phyloP scores from a whole-genome alignment of 1,140 invertebrate genomes.

The Bombus confusus region DNA sequence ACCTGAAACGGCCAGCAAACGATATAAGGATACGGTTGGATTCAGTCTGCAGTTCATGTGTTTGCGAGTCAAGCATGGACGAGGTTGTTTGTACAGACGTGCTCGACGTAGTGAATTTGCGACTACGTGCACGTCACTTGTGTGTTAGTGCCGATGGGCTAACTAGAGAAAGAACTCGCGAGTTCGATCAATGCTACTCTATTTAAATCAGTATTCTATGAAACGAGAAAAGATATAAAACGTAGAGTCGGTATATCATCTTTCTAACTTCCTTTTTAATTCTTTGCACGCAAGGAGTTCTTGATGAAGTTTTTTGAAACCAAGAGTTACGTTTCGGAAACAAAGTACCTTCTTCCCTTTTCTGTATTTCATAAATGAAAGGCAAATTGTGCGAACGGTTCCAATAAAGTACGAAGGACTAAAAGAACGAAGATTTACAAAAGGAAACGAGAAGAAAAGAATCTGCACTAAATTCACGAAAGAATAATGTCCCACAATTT shows the following conservation, averaged over 20 bases:
- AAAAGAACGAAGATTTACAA: neutral
- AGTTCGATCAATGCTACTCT: neutral
- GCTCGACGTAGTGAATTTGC: neutral
- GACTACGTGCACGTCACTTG: slow-evolving; percentile 1
- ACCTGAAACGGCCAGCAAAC: slow-evolving; percentile 45
- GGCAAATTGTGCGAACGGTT: neutral
- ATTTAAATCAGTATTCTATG: neutral
- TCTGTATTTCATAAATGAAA: neutral
- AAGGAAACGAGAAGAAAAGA: neutral
- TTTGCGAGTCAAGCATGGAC: slow-evolving; percentile 42
- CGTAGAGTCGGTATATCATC: neutral
- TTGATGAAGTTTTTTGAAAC: neutral
- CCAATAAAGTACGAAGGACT: neutral
- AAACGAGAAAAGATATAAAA: neutral
- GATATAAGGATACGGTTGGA: slow-evolving; percentile 63
- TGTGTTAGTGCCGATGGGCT: neutral
- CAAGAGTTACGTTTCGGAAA: neutral
- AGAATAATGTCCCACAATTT: neutral
- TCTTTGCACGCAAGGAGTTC: neutral
- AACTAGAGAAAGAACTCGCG: neutral
- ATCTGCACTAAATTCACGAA: neutral
- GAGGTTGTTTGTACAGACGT: slow-evolving; percentile 28
- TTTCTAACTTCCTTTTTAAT: neutral
- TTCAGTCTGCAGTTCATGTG: slow-evolving; percentile 25
- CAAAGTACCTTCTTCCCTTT: neutral